A percentile compares a stretch with the other conserved stretches of the same genome.
Conservation (phyloP, 1,140 invertebrate species). For the Pogonomyrmex barbatus region DNA sequence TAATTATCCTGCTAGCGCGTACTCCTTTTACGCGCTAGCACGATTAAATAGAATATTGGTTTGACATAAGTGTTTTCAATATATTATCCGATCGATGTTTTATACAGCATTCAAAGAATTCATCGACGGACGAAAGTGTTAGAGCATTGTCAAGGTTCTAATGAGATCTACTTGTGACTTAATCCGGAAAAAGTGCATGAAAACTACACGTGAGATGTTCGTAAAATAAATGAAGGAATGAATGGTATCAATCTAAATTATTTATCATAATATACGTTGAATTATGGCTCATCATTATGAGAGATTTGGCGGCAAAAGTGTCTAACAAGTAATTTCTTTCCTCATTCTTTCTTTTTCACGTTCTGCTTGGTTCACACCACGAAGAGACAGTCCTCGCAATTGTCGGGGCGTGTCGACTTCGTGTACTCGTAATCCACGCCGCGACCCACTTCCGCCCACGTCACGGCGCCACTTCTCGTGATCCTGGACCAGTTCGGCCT, state of each 20-base stretch:
- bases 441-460: conserved; percentile 80
- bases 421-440: conserved; percentile 72
- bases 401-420: conserved; percentile 73
- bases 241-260: background rate
- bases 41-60: background rate
- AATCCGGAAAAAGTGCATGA: background rate
- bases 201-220: background rate
- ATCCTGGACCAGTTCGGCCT: conserved; percentile 66
- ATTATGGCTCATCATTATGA: background rate
- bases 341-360: background rate
- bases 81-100: background rate
- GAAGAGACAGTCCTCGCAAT: conserved; percentile 73
- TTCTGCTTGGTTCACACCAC: conserved; percentile 53
- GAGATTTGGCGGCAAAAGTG: background rate
- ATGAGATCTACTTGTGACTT: background rate
- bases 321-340: conserved; percentile 2
- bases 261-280: background rate
- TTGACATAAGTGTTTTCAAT: conserved; percentile 1
- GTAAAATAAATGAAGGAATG: background rate
- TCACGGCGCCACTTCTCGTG: conserved; percentile 65
- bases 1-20: background rate
- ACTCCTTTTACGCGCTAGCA: background rate
- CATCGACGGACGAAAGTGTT: background rate
- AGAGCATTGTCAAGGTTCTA: background rate
- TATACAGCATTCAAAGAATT: background rate